These are phyloP conservation scores for Lordiphosa mommai DNA, from an alignment of 1,140 invertebrate species.

Conservation along the genomic window DNA sequence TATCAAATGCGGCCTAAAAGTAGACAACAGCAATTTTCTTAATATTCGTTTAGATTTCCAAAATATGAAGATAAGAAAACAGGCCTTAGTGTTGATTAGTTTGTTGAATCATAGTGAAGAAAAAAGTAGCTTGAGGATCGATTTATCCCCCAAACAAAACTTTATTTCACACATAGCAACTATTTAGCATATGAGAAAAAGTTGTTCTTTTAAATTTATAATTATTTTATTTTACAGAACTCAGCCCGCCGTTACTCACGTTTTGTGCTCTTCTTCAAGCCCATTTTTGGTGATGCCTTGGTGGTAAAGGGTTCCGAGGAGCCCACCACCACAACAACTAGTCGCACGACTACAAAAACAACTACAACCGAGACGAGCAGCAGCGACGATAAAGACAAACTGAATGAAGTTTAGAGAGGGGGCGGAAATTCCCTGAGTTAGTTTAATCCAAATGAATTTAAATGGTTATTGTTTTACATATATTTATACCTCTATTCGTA, in stretches of 20 bases:
- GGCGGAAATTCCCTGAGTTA: not conserved
- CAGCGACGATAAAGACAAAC: conserved; percentile 36
- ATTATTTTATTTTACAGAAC: conserved; percentile 80
- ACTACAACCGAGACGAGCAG: conserved; percentile 29
- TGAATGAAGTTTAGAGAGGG: conserved; percentile 53
- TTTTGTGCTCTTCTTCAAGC: conserved; percentile 84
- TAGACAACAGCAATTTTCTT: no score
- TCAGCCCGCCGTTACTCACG: conserved; percentile 85
- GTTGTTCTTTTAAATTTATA: no score
- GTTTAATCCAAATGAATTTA: not conserved
- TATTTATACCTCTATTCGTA: conserved; percentile 1
- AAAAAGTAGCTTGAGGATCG: no score
- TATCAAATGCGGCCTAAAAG: no score
- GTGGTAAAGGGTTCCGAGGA: conserved; percentile 84
- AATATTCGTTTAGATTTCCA: no score
- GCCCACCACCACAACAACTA: conserved; percentile 81
- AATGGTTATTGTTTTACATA: conserved; percentile 1
- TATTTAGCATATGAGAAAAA: no score
- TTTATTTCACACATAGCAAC: no score
- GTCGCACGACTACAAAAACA: conserved; percentile 48
- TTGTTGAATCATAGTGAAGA: no score
- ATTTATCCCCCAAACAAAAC: no score
- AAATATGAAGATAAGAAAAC: no score
- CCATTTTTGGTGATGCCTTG: conserved; percentile 84
- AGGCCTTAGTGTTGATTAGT: no score